phyloP scores from a whole-genome alignment of 1,140 invertebrate species.

The Samia ricini region DNA sequence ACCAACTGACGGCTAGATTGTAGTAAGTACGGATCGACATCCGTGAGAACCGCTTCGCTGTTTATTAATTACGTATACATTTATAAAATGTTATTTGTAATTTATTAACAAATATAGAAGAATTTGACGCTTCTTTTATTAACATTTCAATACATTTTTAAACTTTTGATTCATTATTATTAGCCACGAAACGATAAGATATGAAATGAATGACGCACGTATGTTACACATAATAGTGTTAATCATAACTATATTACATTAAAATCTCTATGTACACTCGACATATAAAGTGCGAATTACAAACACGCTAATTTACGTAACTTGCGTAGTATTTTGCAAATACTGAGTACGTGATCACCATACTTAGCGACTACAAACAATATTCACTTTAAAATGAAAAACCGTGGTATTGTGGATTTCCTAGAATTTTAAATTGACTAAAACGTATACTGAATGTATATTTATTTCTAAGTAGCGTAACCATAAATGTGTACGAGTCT shows the following conservation, averaged over 20 bases:
- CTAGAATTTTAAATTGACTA: slow-evolving; percentile 5
- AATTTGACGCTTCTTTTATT: no score
- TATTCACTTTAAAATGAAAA: slow-evolving; percentile 16
- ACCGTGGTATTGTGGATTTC: slow-evolving; percentile 12
- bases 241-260: no score
- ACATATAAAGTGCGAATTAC: slow-evolving; percentile 19
- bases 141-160: no score
- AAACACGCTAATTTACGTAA: slow-evolving; percentile 20
- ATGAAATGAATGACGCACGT: no score
- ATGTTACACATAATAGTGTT: no score
- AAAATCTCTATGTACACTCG: no score
- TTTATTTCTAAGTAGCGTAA: not conserved
- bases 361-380: slow-evolving; percentile 8
- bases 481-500: slow-evolving; percentile 5
- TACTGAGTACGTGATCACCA: slow-evolving; percentile 23
- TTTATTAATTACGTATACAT: slow-evolving; percentile 42
- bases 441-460: slow-evolving; percentile 23
- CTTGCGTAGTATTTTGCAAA: slow-evolving; percentile 9
- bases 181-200: no score
- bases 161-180: no score
- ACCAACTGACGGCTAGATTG: slow-evolving; percentile 44
- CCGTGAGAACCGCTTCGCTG: slow-evolving; percentile 59
- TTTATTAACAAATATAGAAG: no score
- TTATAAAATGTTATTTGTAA: slow-evolving; percentile 28
- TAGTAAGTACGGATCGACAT: slow-evolving; percentile 55